phyloP scores from a whole-genome alignment of 2,113 vertebrate species.

The Pongo pygmaeus region DNA sequence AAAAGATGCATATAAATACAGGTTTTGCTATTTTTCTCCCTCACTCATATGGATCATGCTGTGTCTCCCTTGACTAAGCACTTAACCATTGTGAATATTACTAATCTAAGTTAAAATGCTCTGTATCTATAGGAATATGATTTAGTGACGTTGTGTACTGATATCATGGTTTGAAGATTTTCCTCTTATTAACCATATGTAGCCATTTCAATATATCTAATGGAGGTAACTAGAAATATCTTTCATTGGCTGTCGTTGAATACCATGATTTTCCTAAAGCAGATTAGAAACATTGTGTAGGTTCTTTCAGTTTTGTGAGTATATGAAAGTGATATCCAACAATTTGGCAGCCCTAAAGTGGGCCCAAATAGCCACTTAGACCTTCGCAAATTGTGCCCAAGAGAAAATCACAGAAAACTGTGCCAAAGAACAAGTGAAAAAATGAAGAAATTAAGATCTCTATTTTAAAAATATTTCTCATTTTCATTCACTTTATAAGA shows the following conservation, averaged over 20 bases:
- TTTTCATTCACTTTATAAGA: slow-evolving; percentile 42
- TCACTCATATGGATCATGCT: background rate
- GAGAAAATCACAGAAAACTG: background rate
- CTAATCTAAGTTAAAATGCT: background rate
- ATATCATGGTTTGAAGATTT: background rate
- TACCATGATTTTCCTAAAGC: background rate
- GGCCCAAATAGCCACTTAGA: background rate
- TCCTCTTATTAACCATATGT: background rate
- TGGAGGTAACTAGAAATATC: background rate
- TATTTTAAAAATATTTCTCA: background rate
- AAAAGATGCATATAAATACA: background rate
- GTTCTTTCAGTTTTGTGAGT: background rate
- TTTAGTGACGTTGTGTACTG: background rate
- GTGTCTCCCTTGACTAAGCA: background rate
- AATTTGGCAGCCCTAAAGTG: background rate
- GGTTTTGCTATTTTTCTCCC: background rate
- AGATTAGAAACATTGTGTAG: background rate
- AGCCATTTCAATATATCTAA: background rate
- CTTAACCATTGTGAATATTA: background rate
- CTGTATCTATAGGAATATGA: background rate
- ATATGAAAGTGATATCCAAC: slow-evolving; percentile 9
- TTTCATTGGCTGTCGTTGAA: background rate
- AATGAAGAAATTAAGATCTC: background rate
- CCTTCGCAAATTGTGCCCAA: background rate
- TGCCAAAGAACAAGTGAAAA: background rate